phyloP scores from a whole-genome alignment of 1,140 invertebrate genomes.

The Zaprionus taronus region DNA sequence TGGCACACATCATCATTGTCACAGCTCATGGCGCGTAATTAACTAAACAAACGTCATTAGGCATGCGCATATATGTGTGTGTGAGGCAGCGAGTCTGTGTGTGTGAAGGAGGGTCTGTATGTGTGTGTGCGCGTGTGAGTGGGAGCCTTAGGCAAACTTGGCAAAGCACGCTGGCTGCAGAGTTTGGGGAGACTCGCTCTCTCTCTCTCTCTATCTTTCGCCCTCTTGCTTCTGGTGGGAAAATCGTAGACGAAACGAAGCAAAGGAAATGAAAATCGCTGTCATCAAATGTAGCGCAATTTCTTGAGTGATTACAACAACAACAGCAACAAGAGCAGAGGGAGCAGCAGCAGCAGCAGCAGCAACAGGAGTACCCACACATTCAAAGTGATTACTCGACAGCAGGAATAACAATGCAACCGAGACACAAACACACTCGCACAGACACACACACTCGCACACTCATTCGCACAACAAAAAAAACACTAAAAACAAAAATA shows the following conservation, averaged over 20 bases:
- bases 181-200: neutral
- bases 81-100: constrained; percentile 11
- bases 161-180: neutral
- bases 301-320: constrained; percentile 82
- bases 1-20: constrained; percentile 71
- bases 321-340: constrained; percentile 35
- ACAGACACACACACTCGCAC: neutral
- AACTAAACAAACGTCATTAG: constrained; percentile 84
- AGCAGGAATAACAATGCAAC: constrained; percentile 65
- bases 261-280: constrained; percentile 76
- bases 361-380: constrained; percentile 42
- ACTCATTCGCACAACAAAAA: neutral
- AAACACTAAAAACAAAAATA: constrained; percentile 64
- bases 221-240: neutral
- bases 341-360: constrained; percentile 24
- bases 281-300: constrained; percentile 81
- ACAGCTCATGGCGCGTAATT: constrained; percentile 83
- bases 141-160: neutral
- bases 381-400: constrained; percentile 74
- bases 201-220: neutral
- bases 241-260: constrained; percentile 24
- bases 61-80: constrained; percentile 59
- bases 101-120: neutral
- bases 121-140: constrained; percentile 7
- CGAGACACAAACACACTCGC: constrained; percentile 30